Base-by-base conservation (phyloP, 2,888 invertebrate genomes). In the Apamea epomidion region DNA sequence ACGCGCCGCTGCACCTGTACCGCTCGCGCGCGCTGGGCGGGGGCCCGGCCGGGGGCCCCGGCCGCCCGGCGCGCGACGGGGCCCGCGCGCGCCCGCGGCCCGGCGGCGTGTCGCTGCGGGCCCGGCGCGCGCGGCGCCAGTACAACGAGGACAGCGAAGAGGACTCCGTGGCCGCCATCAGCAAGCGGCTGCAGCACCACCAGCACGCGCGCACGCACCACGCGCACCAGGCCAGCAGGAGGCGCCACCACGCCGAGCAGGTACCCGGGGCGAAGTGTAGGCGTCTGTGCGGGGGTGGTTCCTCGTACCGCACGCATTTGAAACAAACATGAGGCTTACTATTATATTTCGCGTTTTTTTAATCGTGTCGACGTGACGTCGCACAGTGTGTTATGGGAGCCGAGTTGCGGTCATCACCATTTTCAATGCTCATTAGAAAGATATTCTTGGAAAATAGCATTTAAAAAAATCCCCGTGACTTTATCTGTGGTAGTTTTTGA, bases 111-210 rank as follows among this genome's bases (percentile, higher is more conserved):
- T 93, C 94, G 25, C 93, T 95, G 76, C 94, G 95, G 12, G 92
- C 93, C 64, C 95, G 96, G 0, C 89, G 97, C 25, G 93, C 94
- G 0, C 83, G 10, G 64, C 95, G 97, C 0, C 96, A 96, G 18
- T 98, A 98, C 94, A 97, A 97, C 95, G 98, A 98, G 93, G 97
- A 97, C 91, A 97, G 97, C 86, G 97, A 97, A 84, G 97, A 97
- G 73, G 97, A 97, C 93, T 92, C 93, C 2, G 93, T 93, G 25
- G 95, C 95, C 29, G 96, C 95, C 91, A 97, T 97, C 94, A 95
- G 95, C 93, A 96, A 97, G 92, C 93, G 97, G 0, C 87, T 91
- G 83, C 94, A 93, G 87, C 94, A 92, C 85, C 91, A 90, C 76
- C 93, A 92, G 81, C 91, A 89, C 72, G 91, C 88, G 68, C 91